Percentiles rank a stretch among this genome's conserved stretches.
These are phyloP conservation scores for Drosophila barbarae DNA, from an alignment of 2,888 invertebrate genomes.

Conservation along the genomic window DNA sequence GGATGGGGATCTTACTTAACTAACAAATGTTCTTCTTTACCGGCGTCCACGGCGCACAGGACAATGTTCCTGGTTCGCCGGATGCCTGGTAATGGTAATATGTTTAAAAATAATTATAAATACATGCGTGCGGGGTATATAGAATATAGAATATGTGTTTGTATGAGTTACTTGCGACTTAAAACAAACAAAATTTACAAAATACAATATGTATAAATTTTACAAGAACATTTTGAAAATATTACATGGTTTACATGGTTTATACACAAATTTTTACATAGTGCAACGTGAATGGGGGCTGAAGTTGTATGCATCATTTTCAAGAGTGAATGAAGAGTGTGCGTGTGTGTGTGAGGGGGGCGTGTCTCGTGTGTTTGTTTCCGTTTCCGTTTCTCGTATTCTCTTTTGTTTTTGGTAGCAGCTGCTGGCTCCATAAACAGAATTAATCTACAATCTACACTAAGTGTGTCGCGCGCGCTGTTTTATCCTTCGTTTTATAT, in stretches of 20 bases:
- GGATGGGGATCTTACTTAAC: constrained; percentile 47
- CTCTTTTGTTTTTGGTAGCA: constrained; percentile 43
- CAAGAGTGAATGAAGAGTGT: constrained; percentile 20
- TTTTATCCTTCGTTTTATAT: constrained; percentile 34
- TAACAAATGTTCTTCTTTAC: constrained; percentile 49
- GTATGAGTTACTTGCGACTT: constrained; percentile 52
- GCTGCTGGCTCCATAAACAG: constrained; percentile 50
- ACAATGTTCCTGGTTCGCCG: background rate
- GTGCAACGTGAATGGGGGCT: constrained; percentile 66
- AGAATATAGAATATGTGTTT: constrained; percentile 31
- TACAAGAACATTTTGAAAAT: constrained; percentile 64
- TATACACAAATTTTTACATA: constrained; percentile 70
- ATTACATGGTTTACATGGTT: constrained; percentile 53
- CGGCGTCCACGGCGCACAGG: background rate
- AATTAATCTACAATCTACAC: constrained; percentile 65
- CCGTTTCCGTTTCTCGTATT: constrained; percentile 13
- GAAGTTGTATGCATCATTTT: constrained; percentile 44
- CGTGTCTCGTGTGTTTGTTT: constrained; percentile 29
- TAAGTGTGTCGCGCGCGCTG: constrained; percentile 51
- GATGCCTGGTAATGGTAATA: constrained; percentile 20
- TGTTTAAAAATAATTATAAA: constrained; percentile 52
- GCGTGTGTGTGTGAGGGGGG: constrained; percentile 8
- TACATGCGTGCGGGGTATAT: constrained; percentile 52
- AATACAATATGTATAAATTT: constrained; percentile 60
- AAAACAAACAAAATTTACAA: constrained; percentile 68